Percentiles rank a stretch among this genome's conserved stretches.
Evolutionary conservation across 1,140 invertebrate species (phyloP).

Genomic region (Drosophila willistoni): DNA sequence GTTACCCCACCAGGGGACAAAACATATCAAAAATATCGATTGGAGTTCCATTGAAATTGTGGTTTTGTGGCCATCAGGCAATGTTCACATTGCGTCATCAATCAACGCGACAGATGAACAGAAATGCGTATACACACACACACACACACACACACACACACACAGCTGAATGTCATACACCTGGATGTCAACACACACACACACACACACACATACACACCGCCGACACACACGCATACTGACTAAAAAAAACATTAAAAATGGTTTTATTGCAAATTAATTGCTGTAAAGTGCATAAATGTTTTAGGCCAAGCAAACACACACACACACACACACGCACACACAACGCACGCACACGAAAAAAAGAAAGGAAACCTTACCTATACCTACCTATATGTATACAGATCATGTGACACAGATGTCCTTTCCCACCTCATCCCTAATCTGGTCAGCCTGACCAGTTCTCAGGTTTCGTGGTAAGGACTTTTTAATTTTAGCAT

Average conservation of each 20-base stretch:
- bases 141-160: neutral
- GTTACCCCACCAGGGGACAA: no score
- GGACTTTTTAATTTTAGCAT: constrained; percentile 28
- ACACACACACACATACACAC: constrained; percentile 14
- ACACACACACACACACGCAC: constrained; percentile 20
- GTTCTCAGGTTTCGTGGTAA: constrained; percentile 27
- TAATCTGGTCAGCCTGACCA: neutral
- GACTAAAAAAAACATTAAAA: constrained; percentile 51
- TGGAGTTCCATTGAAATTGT: neutral
- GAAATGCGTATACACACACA: neutral
- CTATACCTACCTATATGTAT: neutral
- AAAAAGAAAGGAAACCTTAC: neutral
- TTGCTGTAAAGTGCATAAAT: constrained; percentile 71
- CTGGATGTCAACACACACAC: neutral
- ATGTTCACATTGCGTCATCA: constrained; percentile 52
- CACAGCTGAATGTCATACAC: neutral
- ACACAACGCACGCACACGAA: neutral
- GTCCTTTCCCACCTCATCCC: constrained; percentile 27
- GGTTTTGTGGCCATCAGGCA: neutral
- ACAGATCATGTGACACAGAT: constrained; percentile 61
- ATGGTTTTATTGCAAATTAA: constrained; percentile 79
- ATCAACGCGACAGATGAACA: constrained; percentile 30
- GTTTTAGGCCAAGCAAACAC: constrained; percentile 35
- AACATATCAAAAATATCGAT: constrained; percentile 32
- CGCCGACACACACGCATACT: constrained; percentile 7